phyloP scores from a whole-genome alignment of 1,140 invertebrate species.

The Dysdera silvatica region DNA sequence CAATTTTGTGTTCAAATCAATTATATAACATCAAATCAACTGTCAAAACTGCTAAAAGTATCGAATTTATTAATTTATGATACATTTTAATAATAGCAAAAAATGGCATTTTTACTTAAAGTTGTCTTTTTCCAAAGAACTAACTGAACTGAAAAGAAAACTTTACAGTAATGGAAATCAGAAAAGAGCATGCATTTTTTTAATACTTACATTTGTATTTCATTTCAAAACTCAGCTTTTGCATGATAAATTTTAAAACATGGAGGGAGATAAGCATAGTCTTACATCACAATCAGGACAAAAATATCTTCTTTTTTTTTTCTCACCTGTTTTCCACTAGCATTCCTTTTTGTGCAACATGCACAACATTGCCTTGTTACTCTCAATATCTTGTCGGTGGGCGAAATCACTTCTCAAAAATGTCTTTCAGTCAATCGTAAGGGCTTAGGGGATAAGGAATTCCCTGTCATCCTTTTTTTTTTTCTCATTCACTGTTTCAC shows the following conservation, averaged over 20 bases:
- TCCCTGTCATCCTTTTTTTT: neutral
- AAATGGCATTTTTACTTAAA: no score
- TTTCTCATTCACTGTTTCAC: neutral
- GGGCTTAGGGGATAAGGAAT: neutral
- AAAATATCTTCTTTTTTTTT: slow-evolving; percentile 17
- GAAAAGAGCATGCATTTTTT: no score
- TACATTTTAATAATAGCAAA: no score
- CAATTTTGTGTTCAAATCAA: no score
- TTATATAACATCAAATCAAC: no score
- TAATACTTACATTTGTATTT: no score
- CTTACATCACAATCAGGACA: slow-evolving; percentile 13
- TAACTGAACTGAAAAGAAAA: no score
- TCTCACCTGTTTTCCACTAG: neutral
- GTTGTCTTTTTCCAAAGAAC: no score
- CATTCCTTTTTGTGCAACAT: slow-evolving; percentile 2
- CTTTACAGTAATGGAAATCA: no score
- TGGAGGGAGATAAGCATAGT: slow-evolving; percentile 9
- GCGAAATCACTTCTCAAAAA: slow-evolving; percentile 9
- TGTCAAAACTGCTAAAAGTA: no score
- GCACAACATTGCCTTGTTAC: slow-evolving; percentile 13
- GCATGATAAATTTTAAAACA: no score
- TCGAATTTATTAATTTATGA: no score
- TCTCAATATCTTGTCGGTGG: slow-evolving; percentile 13
- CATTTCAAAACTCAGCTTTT: slow-evolving; percentile 20
- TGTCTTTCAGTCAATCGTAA: neutral